A percentile compares a stretch with the other conserved stretches of the same genome.
Conservation (phyloP, 2,113 vertebrate genomes). For the Anguilla rostrata region DNA sequence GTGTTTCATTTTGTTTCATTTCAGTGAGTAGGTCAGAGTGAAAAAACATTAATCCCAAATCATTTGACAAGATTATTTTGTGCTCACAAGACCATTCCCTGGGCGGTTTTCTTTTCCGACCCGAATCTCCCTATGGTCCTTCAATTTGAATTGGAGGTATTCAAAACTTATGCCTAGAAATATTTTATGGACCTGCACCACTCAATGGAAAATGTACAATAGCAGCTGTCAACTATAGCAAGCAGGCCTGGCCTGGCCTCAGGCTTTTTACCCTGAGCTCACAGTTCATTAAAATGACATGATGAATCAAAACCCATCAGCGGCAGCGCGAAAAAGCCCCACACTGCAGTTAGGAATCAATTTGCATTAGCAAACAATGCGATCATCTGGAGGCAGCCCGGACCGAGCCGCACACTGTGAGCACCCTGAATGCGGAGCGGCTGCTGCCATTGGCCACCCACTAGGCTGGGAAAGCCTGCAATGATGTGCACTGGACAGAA, state of each 20-base stretch:
- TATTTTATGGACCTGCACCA: neutral
- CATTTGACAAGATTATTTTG: neutral
- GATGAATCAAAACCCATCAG: neutral
- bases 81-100: neutral
- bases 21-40: neutral
- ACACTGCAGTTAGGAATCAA: neutral
- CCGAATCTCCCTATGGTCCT: neutral
- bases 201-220: neutral
- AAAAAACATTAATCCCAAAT: neutral
- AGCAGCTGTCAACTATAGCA: neutral
- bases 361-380: neutral
- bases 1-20: neutral
- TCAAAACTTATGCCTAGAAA: neutral
- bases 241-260: neutral
- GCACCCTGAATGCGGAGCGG: neutral
- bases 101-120: neutral
- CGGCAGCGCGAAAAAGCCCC: neutral
- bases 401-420: neutral
- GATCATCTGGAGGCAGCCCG: neutral
- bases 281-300: neutral
- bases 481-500: neutral
- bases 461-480: neutral
- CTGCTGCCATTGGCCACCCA: neutral
- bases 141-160: neutral
- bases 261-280: neutral